These are phyloP conservation scores for Mallotus villosus DNA, from an alignment of 2,797 vertebrate genomes.

Conservation along the genomic window DNA sequence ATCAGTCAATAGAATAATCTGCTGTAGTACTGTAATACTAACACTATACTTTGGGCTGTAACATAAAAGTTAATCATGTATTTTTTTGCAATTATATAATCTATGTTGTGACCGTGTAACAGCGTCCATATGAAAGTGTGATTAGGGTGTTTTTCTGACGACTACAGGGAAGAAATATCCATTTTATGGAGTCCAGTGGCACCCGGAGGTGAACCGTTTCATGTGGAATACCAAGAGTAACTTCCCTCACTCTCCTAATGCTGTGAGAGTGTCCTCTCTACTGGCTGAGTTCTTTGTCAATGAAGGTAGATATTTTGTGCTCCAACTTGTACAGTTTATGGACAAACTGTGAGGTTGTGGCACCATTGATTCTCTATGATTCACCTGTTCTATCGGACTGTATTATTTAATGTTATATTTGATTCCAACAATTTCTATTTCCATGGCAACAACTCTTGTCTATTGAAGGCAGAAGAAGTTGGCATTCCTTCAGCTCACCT, in stretches of 20 bases:
- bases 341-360: too few relatives aligned
- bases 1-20: neutral
- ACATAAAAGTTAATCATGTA: neutral
- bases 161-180: constrained; percentile 72
- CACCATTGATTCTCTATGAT: too few relatives aligned
- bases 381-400: neutral
- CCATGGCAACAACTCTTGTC: neutral
- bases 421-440: constrained; percentile 15
- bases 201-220: constrained; percentile 82
- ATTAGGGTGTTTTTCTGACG: neutral
- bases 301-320: constrained; percentile 69
- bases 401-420: neutral
- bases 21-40: too few relatives aligned
- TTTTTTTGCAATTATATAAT: neutral
- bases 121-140: neutral
- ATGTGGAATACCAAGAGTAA: constrained; percentile 66
- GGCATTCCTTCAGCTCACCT: constrained; percentile 66
- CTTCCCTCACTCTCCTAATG: constrained; percentile 76
- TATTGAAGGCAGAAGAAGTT: constrained; percentile 73
- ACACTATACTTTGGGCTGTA: too few relatives aligned
- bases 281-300: constrained; percentile 76
- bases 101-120: neutral
- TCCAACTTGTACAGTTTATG: neutral
- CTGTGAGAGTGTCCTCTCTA: constrained; percentile 69
- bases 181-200: constrained; percentile 85